Percentiles rank a stretch among this genome's conserved stretches.
These are phyloP conservation scores for Parazoanthus atlanticus DNA, from an alignment of 92 coral and sea anemone genomes.

Conservation along the genomic window DNA sequence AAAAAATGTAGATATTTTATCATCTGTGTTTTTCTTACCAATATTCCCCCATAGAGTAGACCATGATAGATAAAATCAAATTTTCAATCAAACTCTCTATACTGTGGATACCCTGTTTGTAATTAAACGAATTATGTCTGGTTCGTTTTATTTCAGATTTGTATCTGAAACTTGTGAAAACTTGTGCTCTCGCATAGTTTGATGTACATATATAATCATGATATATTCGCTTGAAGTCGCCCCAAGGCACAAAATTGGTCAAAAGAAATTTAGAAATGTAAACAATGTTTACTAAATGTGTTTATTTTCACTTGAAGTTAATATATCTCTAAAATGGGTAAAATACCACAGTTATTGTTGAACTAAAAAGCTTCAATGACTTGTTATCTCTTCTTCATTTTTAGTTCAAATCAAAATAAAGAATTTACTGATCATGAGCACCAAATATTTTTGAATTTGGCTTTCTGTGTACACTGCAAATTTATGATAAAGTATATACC, in stretches of 20 bases:
- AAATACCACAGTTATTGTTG: constrained; percentile 26
- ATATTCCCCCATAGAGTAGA: neutral
- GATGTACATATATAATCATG: neutral
- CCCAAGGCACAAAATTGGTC: constrained; percentile 16
- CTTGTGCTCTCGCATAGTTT: neutral
- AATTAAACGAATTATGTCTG: neutral
- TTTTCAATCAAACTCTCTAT: constrained; percentile 14
- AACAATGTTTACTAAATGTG: constrained; percentile 34
- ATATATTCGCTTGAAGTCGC: neutral
- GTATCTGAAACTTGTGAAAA: neutral
- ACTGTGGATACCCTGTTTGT: no score
- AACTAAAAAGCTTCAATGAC: constrained; percentile 18
- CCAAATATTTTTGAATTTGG: neutral
- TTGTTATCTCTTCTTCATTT: constrained; percentile 7
- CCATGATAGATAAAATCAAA: constrained; percentile 1
- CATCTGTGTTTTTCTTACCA: neutral
- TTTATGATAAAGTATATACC: neutral
- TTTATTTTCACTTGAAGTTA: constrained; percentile 44
- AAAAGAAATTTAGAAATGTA: constrained; percentile 38
- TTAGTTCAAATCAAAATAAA: constrained; percentile 4
- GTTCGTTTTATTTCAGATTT: neutral
- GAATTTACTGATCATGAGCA: neutral
- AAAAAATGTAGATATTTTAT: neutral
- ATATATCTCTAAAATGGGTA: constrained; percentile 20
- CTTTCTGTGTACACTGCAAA: neutral